These are phyloP conservation scores for Busseola fusca DNA, from an alignment of 2,888 invertebrate genomes.

Conservation along the genomic window DNA sequence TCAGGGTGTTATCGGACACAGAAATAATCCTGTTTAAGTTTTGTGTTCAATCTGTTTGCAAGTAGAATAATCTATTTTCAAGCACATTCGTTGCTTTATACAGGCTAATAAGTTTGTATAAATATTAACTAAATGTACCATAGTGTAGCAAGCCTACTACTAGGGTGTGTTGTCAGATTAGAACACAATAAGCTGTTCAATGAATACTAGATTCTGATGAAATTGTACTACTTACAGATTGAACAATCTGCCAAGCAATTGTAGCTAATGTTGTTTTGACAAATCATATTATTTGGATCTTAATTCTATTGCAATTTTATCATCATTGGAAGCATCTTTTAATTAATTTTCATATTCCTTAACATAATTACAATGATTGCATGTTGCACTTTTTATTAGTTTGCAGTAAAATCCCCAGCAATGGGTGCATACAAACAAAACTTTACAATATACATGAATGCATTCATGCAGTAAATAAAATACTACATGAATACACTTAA, in stretches of 20 bases:
- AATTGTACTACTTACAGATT: slow-evolving; percentile 10
- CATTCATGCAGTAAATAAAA: slow-evolving; percentile 34
- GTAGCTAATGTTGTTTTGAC: neutral
- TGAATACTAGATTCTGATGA: slow-evolving; percentile 22
- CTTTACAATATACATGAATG: slow-evolving; percentile 42
- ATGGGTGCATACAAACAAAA: slow-evolving; percentile 30
- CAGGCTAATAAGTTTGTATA: neutral
- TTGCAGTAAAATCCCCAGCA: slow-evolving; percentile 32
- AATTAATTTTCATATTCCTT: neutral
- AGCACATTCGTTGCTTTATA: neutral
- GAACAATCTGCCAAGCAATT: neutral
- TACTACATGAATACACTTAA: slow-evolving; percentile 30
- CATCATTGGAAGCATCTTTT: neutral
- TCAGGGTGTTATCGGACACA: neutral
- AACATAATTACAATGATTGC: slow-evolving; percentile 21
- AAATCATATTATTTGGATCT: neutral
- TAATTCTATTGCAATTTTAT: neutral
- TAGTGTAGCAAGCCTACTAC: neutral
- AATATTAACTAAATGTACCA: neutral
- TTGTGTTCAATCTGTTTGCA: neutral
- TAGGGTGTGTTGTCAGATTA: neutral
- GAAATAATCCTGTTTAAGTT: neutral
- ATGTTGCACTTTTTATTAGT: slow-evolving; percentile 28
- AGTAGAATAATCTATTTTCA: neutral
- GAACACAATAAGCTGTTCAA: slow-evolving; percentile 23